These are phyloP conservation scores for Notodonta dromedarius DNA, from an alignment of 2,888 invertebrate genomes.

Conservation along the genomic window DNA sequence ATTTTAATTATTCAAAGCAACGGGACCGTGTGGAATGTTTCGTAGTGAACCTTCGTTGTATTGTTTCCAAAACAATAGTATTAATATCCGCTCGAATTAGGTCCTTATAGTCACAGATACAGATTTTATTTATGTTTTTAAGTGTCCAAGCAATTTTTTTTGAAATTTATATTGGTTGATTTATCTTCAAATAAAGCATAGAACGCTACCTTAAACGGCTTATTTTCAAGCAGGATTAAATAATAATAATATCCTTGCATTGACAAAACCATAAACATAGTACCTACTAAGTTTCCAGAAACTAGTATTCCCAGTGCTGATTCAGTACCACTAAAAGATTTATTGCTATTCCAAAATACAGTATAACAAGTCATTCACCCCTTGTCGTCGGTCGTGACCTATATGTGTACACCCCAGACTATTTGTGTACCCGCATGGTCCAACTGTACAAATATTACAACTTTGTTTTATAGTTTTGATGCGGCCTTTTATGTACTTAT, in stretches of 20 bases:
- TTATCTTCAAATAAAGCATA: too few relatives aligned
- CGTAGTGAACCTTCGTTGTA: slow-evolving; percentile 2
- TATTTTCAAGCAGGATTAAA: too few relatives aligned
- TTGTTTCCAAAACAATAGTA: neutral
- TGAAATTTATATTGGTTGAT: too few relatives aligned
- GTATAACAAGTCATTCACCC: neutral
- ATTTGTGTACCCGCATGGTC: neutral
- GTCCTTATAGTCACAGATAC: too few relatives aligned
- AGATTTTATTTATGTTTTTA: too few relatives aligned
- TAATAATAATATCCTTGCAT: too few relatives aligned
- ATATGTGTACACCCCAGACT: neutral
- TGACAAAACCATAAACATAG: too few relatives aligned
- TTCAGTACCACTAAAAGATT: neutral
- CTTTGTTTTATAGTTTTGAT: neutral
- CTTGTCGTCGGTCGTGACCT: neutral
- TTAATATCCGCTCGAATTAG: neutral
- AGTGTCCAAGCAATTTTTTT: too few relatives aligned
- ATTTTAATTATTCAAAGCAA: slow-evolving; percentile 6
- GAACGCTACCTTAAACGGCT: too few relatives aligned
- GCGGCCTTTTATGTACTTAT: neutral
- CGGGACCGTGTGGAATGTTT: neutral
- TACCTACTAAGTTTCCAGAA: neutral
- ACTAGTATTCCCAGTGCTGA: too few relatives aligned
- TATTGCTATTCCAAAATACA: neutral
- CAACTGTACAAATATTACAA: neutral